Evolutionary conservation across 1,140 invertebrate genomes (phyloP).

Genomic region (Pseudomyrmex dendroicus): DNA sequence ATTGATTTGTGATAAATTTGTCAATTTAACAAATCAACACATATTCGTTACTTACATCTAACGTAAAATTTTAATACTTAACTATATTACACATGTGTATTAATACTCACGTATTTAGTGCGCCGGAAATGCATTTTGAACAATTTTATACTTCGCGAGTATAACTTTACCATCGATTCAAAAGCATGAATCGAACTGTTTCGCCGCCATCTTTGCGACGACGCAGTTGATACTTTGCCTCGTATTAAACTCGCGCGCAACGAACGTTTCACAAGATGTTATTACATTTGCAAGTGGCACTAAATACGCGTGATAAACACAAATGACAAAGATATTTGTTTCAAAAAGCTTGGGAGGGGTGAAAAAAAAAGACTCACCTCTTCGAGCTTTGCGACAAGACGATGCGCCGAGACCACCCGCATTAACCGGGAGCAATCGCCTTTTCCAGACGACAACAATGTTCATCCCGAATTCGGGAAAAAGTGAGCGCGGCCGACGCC

Average conservation of each 20-base stretch:
- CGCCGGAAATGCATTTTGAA: too few species aligned
- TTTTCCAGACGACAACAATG: constrained; percentile 81
- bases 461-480: constrained; percentile 78
- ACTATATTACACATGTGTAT: not conserved
- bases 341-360: not conserved
- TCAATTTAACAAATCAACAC: not conserved
- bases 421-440: constrained; percentile 75
- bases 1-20: too few species aligned
- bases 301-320: not conserved
- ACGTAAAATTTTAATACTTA: not conserved
- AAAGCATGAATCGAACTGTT: too few species aligned
- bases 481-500: constrained; percentile 69
- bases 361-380: not conserved
- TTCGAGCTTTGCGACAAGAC: not conserved
- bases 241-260: too few species aligned
- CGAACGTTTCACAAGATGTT: not conserved
- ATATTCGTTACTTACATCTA: not conserved
- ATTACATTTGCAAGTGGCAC: not conserved
- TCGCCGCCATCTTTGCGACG: not conserved
- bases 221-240: too few species aligned
- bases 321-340: not conserved
- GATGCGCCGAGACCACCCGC: constrained; percentile 20
- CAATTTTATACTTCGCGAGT: too few species aligned
- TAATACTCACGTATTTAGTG: constrained; percentile 2
- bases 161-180: too few species aligned